Evolutionary conservation across 2,888 invertebrate genomes (phyloP).

Genomic region (Anodontia alba): DNA sequence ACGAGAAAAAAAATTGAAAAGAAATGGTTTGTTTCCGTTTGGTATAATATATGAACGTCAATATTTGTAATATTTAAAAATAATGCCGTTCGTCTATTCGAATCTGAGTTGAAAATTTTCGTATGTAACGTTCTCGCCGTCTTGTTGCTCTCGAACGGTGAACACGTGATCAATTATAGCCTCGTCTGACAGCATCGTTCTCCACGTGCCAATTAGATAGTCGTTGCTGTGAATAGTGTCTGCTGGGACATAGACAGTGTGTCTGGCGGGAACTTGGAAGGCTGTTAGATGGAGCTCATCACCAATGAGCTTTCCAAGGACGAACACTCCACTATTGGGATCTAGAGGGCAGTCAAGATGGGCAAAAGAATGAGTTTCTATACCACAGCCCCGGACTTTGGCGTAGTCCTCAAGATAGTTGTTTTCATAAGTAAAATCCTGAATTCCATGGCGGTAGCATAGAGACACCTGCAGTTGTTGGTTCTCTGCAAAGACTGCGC

Average conservation of each 20-base stretch:
- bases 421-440: conserved; percentile 66
- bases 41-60: too few species aligned
- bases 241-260: conserved; percentile 54
- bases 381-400: conserved; percentile 42
- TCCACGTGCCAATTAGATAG: conserved; percentile 63
- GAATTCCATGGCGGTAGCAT: conserved; percentile 59
- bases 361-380: conserved; percentile 63
- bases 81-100: too few species aligned
- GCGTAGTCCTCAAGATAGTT: conserved; percentile 61
- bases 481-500: conserved; percentile 54
- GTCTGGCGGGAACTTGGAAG: conserved; percentile 34
- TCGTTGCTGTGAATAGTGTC: conserved; percentile 58
- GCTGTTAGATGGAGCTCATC: conserved; percentile 45
- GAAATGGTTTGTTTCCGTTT: too few species aligned
- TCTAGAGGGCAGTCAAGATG: conserved; percentile 67
- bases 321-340: conserved; percentile 54
- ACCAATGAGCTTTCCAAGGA: conserved; percentile 50
- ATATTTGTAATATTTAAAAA: too few species aligned
- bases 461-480: conserved; percentile 53
- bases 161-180: conserved; percentile 63
- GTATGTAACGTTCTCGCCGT: not conserved
- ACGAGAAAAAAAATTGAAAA: too few species aligned
- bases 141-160: not conserved
- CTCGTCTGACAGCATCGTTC: conserved; percentile 66
- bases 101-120: conserved; percentile 9